A percentile compares a stretch with the other conserved stretches of the same genome.
Conservation (phyloP, 1,140 invertebrate species). For the Tetraneura akinire region DNA sequence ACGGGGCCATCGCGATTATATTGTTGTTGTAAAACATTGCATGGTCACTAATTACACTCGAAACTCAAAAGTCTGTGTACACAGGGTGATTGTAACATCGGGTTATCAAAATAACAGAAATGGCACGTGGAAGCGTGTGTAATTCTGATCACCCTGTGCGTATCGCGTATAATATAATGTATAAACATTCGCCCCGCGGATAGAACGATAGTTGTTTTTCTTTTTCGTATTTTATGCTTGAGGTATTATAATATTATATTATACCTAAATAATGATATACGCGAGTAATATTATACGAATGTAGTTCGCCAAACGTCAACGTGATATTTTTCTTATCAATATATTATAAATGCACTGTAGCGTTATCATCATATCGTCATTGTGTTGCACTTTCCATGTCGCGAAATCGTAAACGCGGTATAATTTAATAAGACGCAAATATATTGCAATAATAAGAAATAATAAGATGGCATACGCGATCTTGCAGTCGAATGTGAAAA, state of each 20-base stretch:
- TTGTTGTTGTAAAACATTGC: background rate
- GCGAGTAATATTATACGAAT: constrained; percentile 4
- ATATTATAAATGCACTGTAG: background rate
- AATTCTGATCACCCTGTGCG: too few relatives aligned
- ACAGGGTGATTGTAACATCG: too few relatives aligned
- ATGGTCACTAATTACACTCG: constrained; percentile 11
- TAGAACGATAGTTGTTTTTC: background rate
- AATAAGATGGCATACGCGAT: too few relatives aligned
- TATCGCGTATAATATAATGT: background rate
- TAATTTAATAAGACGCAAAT: too few relatives aligned
- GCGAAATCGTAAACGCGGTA: background rate
- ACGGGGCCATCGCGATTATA: constrained; percentile 9
- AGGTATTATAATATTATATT: too few relatives aligned
- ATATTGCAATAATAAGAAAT: too few relatives aligned
- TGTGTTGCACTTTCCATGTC: background rate
- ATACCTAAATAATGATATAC: too few relatives aligned
- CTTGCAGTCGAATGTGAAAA: background rate
- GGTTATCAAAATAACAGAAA: too few relatives aligned
- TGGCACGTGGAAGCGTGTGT: too few relatives aligned
- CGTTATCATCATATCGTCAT: too few relatives aligned
- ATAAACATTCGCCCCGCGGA: background rate
- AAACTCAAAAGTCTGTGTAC: background rate
- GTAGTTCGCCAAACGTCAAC: constrained; percentile 40
- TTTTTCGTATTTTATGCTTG: constrained; percentile 6
- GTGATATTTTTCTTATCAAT: constrained; percentile 8